These are phyloP conservation scores for Melieria picta DNA, from an alignment of 2,888 invertebrate species.

Conservation along the genomic window DNA sequence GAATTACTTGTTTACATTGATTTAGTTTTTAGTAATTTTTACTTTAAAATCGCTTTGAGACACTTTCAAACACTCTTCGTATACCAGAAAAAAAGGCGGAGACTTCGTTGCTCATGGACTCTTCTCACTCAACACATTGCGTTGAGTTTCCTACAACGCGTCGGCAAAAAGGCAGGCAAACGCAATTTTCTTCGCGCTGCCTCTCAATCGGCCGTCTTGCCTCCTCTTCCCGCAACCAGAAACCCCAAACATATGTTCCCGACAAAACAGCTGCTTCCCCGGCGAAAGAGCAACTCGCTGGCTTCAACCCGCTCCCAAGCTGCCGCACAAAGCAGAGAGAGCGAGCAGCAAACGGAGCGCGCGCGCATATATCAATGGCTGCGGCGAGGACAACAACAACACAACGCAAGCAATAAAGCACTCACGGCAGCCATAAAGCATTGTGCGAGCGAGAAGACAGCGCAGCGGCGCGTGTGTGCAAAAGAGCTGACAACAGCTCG, in stretches of 20 bases:
- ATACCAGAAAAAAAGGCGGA: slow-evolving; percentile 54
- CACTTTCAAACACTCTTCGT: slow-evolving; percentile 46
- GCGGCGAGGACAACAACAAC: neutral
- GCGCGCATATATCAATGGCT: slow-evolving; percentile 42
- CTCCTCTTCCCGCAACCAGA: slow-evolving; percentile 40
- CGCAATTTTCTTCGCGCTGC: no score
- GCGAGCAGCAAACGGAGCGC: slow-evolving; percentile 41
- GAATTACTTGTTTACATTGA: neutral
- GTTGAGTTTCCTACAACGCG: neutral
- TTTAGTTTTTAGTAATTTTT: neutral
- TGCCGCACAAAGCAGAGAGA: neutral
- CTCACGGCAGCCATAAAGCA: slow-evolving; percentile 66
- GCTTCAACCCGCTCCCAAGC: neutral
- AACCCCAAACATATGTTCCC: slow-evolving; percentile 51
- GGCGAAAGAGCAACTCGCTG: neutral
- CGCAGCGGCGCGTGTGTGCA: slow-evolving; percentile 1
- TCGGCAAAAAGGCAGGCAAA: neutral
- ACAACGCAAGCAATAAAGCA: slow-evolving; percentile 62
- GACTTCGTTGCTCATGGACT: slow-evolving; percentile 49
- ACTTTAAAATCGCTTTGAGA: neutral
- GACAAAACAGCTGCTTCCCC: slow-evolving; percentile 54
- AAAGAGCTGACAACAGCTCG: slow-evolving; percentile 41
- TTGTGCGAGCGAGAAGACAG: slow-evolving; percentile 53
- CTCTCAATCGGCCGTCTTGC: neutral
- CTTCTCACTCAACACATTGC: slow-evolving; percentile 24